Evolutionary conservation across 2,888 invertebrate species (phyloP).

Genomic region (Drosophila phalerata): DNA sequence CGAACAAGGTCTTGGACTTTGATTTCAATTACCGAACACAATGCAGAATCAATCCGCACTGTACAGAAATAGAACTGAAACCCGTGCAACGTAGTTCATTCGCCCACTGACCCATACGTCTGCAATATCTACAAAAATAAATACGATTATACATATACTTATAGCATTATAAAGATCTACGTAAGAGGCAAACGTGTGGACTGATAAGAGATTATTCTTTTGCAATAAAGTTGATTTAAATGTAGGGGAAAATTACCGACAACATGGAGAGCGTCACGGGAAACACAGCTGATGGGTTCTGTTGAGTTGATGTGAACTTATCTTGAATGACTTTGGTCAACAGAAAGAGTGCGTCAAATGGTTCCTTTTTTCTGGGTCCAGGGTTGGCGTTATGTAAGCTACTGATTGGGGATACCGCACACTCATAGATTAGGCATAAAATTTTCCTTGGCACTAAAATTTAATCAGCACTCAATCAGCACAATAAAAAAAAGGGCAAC

Average conservation of each 20-base stretch:
- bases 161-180: background rate
- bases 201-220: conserved; percentile 50
- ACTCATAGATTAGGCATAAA: conserved; percentile 34
- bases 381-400: conserved; percentile 36
- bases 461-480: conserved; percentile 63
- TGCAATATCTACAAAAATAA: conserved; percentile 7
- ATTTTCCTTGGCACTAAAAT: conserved; percentile 58
- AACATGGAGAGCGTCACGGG: conserved; percentile 13
- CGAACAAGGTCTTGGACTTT: conserved; percentile 28
- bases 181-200: conserved; percentile 12
- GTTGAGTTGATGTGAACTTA: conserved; percentile 5
- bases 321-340: conserved; percentile 16
- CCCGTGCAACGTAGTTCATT: conserved; percentile 27
- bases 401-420: conserved; percentile 41
- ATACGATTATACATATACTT: background rate
- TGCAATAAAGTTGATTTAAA: conserved; percentile 33
- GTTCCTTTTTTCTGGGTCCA: conserved; percentile 1
- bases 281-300: conserved; percentile 11
- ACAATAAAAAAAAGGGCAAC: conserved; percentile 44
- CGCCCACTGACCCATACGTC: conserved; percentile 19
- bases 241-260: conserved; percentile 34
- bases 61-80: conserved; percentile 17
- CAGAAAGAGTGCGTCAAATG: conserved; percentile 14
- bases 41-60: conserved; percentile 14
- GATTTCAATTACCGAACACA: conserved; percentile 15